Evolutionary conservation across 2,888 invertebrate genomes (phyloP), one percentile per base, ranked within the genome.

Genomic region (Germaria angustata): DNA sequence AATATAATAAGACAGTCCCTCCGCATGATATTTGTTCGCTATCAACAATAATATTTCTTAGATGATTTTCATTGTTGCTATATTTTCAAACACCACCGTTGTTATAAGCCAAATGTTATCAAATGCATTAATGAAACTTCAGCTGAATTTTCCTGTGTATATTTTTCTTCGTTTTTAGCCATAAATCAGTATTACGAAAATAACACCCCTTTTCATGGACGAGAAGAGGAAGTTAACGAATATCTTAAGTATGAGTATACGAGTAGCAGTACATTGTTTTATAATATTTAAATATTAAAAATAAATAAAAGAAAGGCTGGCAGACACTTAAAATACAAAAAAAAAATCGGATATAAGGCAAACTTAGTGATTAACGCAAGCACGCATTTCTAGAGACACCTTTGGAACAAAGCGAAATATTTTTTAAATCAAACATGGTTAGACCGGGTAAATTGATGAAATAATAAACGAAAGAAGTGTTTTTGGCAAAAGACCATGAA

Each of bases 111-210:
- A 75, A 82, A 75, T 73, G 73, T 69, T 81, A 73, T 81, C 81
- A 65, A n/a, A 68, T 73, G 82, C 28, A 46, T n/a, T 76, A 82
- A 79, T 79, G 41, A 79, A 82, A 82, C 55, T 82, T 76, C 46
- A 73, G 75, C 66, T 77, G 36, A 68, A 65, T 73, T 80, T 80
- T 69, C 32, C 61, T 22, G n/a, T n/a, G n/a, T n/a, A 63, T 6
- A 69, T 73, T 76, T 69, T 61, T 11, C 24, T 63, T 77, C 34
- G 34, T 65, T 65, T 51, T 63, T 28, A 51, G 69, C 57, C 76
- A 84, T 84, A 84, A 84, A 80, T 84, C 80, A 84, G 84, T 73
- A 84, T 77, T 80, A 84, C 63, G 34, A 57, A 77, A 77, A 69
- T 65, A 73, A 41, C 80, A 84, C 77, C 77, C 84, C 57, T 80